These are phyloP conservation scores for Melanotus villosus DNA, from an alignment of 2,888 invertebrate genomes.

Conservation along the genomic window DNA sequence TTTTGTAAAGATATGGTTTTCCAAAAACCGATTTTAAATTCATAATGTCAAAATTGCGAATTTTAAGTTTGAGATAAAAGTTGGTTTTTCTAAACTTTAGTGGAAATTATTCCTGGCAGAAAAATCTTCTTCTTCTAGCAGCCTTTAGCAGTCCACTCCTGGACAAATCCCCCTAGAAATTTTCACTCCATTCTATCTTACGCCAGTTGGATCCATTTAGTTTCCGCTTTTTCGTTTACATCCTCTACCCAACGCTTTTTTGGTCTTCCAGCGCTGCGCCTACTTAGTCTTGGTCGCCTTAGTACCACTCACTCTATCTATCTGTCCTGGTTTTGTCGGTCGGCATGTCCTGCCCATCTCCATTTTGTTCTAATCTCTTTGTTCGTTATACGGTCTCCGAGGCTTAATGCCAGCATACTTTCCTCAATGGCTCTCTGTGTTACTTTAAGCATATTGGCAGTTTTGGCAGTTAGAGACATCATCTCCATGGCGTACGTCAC, in stretches of 20 bases:
- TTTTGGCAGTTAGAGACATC: neutral
- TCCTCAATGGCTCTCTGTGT: neutral
- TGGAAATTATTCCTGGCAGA: no score
- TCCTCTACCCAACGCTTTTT: slow-evolving; percentile 8
- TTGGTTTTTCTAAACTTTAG: no score
- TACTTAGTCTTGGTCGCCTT: neutral
- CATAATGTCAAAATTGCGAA: no score
- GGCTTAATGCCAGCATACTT: neutral
- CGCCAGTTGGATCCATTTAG: no score
- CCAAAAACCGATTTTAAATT: no score
- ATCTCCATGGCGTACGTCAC: slow-evolving; percentile 13
- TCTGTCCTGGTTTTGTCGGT: neutral
- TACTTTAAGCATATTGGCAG: neutral
- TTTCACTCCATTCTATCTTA: no score
- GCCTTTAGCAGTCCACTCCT: no score
- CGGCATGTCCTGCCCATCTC: neutral
- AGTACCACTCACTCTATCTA: neutral
- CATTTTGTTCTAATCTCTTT: slow-evolving; percentile 1
- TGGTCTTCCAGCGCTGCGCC: neutral
- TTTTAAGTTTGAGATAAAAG: no score
- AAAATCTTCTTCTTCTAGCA: no score
- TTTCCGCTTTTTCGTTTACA: neutral
- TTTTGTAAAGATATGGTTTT: no score
- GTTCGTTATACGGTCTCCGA: slow-evolving; percentile 11
- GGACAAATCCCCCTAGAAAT: no score